Evolutionary conservation across 2,113 vertebrate genomes (phyloP).

Genomic region (Ellobius talpinus): DNA sequence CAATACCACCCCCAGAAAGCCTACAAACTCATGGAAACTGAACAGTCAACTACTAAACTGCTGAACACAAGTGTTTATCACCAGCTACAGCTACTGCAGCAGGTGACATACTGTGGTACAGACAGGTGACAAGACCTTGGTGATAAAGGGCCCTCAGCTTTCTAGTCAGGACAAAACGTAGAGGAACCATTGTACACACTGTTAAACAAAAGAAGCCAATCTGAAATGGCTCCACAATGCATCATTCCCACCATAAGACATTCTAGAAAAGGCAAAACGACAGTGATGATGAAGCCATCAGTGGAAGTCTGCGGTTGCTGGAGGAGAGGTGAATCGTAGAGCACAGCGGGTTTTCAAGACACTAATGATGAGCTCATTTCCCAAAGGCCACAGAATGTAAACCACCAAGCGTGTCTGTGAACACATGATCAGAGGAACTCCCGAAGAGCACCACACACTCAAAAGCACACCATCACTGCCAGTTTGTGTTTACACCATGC

Average conservation of each 20-base stretch:
- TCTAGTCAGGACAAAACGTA: not conserved
- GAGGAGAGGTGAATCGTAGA: not conserved
- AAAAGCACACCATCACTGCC: not conserved
- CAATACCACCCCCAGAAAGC: no score
- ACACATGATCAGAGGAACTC: no score
- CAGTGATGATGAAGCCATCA: not conserved
- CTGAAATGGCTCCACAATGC: not conserved
- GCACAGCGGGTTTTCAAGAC: not conserved
- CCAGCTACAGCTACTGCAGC: not conserved
- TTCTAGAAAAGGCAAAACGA: not conserved
- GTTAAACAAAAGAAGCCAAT: conserved; percentile 3
- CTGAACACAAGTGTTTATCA: not conserved
- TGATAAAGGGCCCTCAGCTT: not conserved
- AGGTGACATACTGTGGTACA: not conserved
- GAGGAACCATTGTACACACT: not conserved
- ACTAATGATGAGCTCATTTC: not conserved
- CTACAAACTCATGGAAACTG: no score
- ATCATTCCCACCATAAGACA: not conserved
- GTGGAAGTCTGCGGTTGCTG: no score
- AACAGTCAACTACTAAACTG: no score
- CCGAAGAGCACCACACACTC: not conserved
- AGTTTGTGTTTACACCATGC: not conserved
- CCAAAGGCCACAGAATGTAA: not conserved
- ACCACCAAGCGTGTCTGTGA: not conserved
- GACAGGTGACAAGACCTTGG: not conserved